These are phyloP conservation scores for Microplitis manilae DNA, from an alignment of 2,888 invertebrate species.

Conservation along the genomic window DNA sequence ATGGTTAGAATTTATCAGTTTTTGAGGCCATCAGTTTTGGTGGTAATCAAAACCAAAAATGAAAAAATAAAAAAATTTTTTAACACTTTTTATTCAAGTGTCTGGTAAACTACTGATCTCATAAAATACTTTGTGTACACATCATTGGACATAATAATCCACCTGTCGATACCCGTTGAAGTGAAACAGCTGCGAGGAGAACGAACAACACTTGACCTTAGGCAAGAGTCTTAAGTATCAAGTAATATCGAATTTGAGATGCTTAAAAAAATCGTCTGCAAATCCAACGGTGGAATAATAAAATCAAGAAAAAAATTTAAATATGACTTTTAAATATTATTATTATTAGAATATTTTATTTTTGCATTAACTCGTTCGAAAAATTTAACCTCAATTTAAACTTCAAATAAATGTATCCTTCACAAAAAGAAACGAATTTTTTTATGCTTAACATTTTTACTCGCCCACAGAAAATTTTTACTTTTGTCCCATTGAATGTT, in stretches of 20 bases:
- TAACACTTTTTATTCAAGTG: no score
- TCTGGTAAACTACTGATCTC: background rate
- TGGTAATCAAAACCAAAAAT: background rate
- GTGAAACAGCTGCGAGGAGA: background rate
- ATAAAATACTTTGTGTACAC: background rate
- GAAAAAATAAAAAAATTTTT: background rate
- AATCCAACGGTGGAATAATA: no score
- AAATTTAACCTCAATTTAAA: no score
- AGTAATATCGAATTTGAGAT: background rate
- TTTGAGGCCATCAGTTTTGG: no score
- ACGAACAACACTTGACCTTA: background rate
- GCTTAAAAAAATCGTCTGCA: background rate
- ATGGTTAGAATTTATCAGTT: no score
- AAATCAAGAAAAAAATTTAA: background rate
- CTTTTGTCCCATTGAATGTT: no score
- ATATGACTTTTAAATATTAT: background rate
- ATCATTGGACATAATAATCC: slow-evolving; percentile 3
- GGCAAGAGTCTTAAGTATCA: background rate
- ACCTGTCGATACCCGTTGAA: background rate
- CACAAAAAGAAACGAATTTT: no score
- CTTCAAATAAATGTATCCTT: no score
- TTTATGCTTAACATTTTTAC: no score
- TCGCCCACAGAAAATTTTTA: no score
- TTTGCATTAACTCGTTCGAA: no score
- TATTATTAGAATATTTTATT: no score